A percentile compares a stretch with the other conserved stretches of the same genome.
phyloP scores from a whole-genome alignment of 1,140 invertebrate genomes.

The Bilobella aurantiaca region DNA sequence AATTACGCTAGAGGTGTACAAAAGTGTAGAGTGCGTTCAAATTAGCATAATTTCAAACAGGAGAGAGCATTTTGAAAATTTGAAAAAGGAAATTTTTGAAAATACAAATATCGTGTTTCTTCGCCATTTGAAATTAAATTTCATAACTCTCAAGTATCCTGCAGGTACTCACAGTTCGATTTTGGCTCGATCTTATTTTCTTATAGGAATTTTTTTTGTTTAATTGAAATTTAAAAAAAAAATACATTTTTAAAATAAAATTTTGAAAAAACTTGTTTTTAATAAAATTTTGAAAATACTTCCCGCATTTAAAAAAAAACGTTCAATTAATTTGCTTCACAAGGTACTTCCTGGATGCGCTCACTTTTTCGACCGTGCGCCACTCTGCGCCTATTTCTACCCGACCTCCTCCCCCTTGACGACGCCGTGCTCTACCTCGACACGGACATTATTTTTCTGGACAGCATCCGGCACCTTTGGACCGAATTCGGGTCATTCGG shows the following conservation, averaged over 20 bases:
- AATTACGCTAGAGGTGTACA: not conserved
- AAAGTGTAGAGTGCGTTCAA: slow-evolving; percentile 19
- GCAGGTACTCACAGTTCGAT: slow-evolving; percentile 12
- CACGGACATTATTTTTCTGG: slow-evolving; percentile 30
- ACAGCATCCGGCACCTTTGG: slow-evolving; percentile 23
- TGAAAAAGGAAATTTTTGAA: slow-evolving; percentile 14
- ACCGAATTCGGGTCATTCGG: slow-evolving; percentile 19
- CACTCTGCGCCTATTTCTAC: slow-evolving; percentile 31
- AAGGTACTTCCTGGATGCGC: slow-evolving; percentile 28
- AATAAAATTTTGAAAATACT: no score
- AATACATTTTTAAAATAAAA: no score
- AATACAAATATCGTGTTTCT: slow-evolving; percentile 15
- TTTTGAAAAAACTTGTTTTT: no score
- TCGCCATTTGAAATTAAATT: slow-evolving; percentile 11
- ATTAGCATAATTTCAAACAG: slow-evolving; percentile 24
- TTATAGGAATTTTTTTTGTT: no score
- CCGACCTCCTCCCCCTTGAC: slow-evolving; percentile 17
- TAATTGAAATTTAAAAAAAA: no score
- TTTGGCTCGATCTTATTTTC: no score
- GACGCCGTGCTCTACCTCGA: slow-evolving; percentile 29
- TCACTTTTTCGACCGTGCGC: slow-evolving; percentile 32
- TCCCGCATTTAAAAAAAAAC: no score
- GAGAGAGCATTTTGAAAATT: slow-evolving; percentile 7
- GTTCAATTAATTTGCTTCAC: not conserved
- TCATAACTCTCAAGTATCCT: slow-evolving; percentile 21